Percentiles rank a stretch among this genome's conserved stretches.
Evolutionary conservation across 2,797 vertebrate genomes (phyloP).

Genomic region (Simalia tracyae): DNA sequence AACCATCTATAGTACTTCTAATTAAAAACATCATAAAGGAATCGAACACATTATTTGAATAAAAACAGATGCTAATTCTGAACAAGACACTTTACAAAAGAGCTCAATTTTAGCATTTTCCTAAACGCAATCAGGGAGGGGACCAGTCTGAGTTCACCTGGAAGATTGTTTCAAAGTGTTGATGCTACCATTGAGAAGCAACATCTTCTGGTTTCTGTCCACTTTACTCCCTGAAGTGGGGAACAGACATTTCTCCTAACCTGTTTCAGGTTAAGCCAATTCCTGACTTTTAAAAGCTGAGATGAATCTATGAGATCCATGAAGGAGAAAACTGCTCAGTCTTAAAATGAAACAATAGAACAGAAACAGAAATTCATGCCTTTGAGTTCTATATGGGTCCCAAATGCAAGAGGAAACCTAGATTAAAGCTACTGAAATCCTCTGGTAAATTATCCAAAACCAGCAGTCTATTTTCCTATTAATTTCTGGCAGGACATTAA

Average conservation of each 20-base stretch:
- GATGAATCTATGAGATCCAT: background rate
- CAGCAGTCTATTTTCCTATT: background rate
- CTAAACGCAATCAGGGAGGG: background rate
- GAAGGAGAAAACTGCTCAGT: slow-evolving; percentile 10
- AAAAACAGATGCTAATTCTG: background rate
- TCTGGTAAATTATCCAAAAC: background rate
- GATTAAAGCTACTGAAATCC: background rate
- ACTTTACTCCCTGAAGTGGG: background rate
- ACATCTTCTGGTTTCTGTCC: background rate
- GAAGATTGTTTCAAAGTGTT: background rate
- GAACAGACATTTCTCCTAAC: background rate
- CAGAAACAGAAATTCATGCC: slow-evolving; percentile 18
- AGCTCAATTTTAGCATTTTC: background rate
- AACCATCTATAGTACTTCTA: background rate
- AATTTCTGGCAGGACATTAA: background rate
- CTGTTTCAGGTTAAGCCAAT: background rate
- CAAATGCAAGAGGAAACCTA: background rate
- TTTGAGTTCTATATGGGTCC: background rate
- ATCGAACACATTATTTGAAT: background rate
- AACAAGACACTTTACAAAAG: background rate
- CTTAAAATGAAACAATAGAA: slow-evolving; percentile 56
- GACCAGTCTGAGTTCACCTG: background rate
- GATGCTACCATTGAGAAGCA: background rate
- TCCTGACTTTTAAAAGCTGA: background rate
- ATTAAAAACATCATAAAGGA: slow-evolving; percentile 2